Base-by-base conservation (phyloP, 2,888 invertebrate species). In the Poecilobothrus nobilitatus region DNA sequence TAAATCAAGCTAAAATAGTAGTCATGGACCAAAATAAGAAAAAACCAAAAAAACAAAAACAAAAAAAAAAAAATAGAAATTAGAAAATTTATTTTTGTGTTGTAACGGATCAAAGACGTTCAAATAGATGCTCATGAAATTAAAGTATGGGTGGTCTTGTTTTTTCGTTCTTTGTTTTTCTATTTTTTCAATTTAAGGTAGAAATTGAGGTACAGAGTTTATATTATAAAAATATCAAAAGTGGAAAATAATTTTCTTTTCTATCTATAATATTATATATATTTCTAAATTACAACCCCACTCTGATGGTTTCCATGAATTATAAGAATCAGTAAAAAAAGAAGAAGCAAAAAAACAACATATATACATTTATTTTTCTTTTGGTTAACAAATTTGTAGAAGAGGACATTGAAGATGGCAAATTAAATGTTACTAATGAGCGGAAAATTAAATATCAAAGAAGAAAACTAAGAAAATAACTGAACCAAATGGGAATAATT, bases 371-470 rank as follows among this genome's bases (percentile, higher is more conserved):
- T n/a, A 41, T 27, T 27, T 27, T 27, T 27, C 27, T 27, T 27
- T 27, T 27, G 27, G 27, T 27, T 41, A 41, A 41, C 1, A 41
- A 9, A 15, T 53, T 53, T 2, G 27, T 27, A 53, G 53, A 53
- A 53, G 53, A 53, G 53, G 53, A 53, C 53, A 53, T 53, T 53
- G 53, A 53, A 53, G 53, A 53, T 53, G 53, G 53, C 53, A 53
- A 53, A 53, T 53, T 53, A 53, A 53, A 53, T 18, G 53, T 53
- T 53, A 53, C 53, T 53, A 53, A 53, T 53, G 53, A 53, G 53
- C 53, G 53, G 53, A 53, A 53, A 53, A 53, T 53, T 53, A 53
- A 53, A 53, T 53, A 53, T 53, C 53, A 53, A 53, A 27, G 27
- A 27, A 27, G 27, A 27, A 27, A 27, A 27, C 27, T 27, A 27